Conservation (phyloP, 2,797 vertebrate species). For the Gallinago solitaria region DNA sequence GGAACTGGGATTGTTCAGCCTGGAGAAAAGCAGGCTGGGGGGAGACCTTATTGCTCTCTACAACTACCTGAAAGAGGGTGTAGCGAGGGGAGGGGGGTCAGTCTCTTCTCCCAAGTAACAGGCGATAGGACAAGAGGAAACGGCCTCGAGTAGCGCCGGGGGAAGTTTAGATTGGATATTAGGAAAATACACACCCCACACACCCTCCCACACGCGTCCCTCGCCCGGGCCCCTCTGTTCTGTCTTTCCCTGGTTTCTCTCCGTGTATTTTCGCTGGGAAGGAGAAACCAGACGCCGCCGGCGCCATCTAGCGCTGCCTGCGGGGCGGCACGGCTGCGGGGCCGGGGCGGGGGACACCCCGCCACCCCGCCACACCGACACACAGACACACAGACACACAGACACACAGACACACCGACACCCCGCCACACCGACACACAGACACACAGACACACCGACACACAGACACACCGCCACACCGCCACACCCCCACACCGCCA, state of each 20-base stretch:
- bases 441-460: no score
- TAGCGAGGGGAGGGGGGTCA: background rate
- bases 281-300: background rate
- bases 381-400: no score
- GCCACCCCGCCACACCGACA: no score
- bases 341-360: no score
- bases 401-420: no score
- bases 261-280: background rate
- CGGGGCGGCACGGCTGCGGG: background rate
- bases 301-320: background rate
- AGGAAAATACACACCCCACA: background rate
- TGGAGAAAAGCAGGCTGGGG: background rate
- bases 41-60: background rate
- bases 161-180: background rate
- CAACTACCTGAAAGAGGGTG: background rate
- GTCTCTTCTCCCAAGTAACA: background rate
- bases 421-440: no score
- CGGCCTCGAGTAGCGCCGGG: background rate
- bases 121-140: background rate
- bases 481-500: no score
- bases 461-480: no score
- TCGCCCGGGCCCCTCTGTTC: no score
- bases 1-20: background rate
- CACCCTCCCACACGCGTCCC: background rate
- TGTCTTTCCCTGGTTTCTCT: background rate